Evolutionary conservation across 2,888 invertebrate species (phyloP).

Genomic region (Ceratothoa steindachneri): DNA sequence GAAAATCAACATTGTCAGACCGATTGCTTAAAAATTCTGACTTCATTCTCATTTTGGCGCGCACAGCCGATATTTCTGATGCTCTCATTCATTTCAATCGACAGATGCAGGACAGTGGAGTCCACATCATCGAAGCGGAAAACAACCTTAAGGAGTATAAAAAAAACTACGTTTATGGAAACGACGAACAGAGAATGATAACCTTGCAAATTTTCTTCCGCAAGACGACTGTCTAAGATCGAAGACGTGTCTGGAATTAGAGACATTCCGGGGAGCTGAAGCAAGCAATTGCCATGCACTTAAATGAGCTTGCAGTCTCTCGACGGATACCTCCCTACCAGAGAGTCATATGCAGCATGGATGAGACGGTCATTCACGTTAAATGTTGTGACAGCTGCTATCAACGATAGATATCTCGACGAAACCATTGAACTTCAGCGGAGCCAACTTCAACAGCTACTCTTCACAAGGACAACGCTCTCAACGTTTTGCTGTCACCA

Average conservation of each 20-base stretch:
- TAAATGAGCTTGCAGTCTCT: slow-evolving; percentile 21
- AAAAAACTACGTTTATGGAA: slow-evolving; percentile 7
- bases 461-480: too few species aligned
- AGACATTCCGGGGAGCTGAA: slow-evolving; percentile 18
- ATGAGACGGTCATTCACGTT: slow-evolving; percentile 35
- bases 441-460: too few species aligned
- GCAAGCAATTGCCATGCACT: slow-evolving; percentile 22
- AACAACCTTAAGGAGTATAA: slow-evolving; percentile 17
- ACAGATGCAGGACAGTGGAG: slow-evolving; percentile 26
- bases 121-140: slow-evolving; percentile 28
- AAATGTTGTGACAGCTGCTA: slow-evolving; percentile 20
- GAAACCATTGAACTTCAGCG: slow-evolving; percentile 15
- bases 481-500: too few species aligned
- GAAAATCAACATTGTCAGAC: slow-evolving; percentile 24
- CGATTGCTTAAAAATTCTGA: slow-evolving; percentile 38
- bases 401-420: slow-evolving; percentile 25
- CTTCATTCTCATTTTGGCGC: too few species aligned
- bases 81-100: slow-evolving; percentile 30
- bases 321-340: slow-evolving; percentile 18
- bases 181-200: too few species aligned
- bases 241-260: not conserved
- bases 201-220: too few species aligned
- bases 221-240: too few species aligned
- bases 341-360: slow-evolving; percentile 21
- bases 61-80: slow-evolving; percentile 30